phyloP scores from a whole-genome alignment of 1,140 invertebrate species.

The Drosophila littoralis region DNA sequence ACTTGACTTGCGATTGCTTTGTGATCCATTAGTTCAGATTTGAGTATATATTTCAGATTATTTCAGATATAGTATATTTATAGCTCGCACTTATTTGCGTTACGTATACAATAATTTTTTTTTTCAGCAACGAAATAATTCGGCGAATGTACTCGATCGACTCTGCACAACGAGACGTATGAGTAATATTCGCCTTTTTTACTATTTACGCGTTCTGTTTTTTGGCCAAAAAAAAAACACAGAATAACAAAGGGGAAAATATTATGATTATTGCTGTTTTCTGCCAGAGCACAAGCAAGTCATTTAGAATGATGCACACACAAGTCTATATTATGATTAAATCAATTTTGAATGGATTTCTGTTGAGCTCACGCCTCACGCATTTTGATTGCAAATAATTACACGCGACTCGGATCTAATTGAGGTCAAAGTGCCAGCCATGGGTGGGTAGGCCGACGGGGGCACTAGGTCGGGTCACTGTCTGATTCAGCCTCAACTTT shows the following conservation, averaged over 20 bases:
- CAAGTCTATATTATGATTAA: slow-evolving; percentile 34
- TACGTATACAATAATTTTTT: slow-evolving; percentile 49
- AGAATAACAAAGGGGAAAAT: slow-evolving; percentile 51
- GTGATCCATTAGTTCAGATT: slow-evolving; percentile 73
- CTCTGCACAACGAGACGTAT: slow-evolving; percentile 58
- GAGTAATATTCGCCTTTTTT: slow-evolving; percentile 52
- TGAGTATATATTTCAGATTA: slow-evolving; percentile 8
- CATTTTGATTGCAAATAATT: slow-evolving; percentile 73
- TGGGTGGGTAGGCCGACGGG: background rate
- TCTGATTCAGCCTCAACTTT: slow-evolving; percentile 20
- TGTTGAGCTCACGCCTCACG: slow-evolving; percentile 27
- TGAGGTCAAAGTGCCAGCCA: slow-evolving; percentile 63
- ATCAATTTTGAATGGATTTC: slow-evolving; percentile 50
- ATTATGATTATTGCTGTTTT: slow-evolving; percentile 55
- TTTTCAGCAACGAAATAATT: slow-evolving; percentile 46
- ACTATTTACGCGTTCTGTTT: slow-evolving; percentile 41
- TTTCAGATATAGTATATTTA: slow-evolving; percentile 37
- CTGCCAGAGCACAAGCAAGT: slow-evolving; percentile 49
- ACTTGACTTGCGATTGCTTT: slow-evolving; percentile 83
- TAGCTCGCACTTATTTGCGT: slow-evolving; percentile 22
- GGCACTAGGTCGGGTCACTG: slow-evolving; percentile 28
- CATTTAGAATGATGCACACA: background rate
- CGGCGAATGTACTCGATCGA: slow-evolving; percentile 38
- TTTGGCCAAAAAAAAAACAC: slow-evolving; percentile 4
- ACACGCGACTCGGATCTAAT: slow-evolving; percentile 50